Evolutionary conservation across 1,140 invertebrate genomes (phyloP).

Genomic region (Hycleus phaleratus): DNA sequence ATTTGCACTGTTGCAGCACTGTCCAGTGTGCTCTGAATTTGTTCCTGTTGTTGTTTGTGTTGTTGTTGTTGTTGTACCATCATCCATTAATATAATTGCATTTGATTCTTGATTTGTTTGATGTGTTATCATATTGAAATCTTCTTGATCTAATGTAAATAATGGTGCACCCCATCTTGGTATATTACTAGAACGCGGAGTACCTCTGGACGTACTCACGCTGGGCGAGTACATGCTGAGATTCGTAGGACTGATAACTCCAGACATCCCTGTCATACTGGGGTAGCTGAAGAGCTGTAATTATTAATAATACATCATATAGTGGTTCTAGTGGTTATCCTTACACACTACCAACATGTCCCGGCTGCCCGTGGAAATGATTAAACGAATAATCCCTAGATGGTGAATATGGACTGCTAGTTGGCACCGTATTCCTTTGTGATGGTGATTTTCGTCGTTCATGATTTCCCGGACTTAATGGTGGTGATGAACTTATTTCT

Average conservation of each 20-base stretch:
- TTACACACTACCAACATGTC: conserved; percentile 61
- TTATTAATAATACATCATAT: conserved; percentile 13
- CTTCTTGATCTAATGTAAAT: conserved; percentile 86
- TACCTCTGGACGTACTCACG: conserved; percentile 62
- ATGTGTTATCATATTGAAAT: conserved; percentile 82
- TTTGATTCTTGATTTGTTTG: conserved; percentile 55
- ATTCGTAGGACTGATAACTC: conserved; percentile 85
- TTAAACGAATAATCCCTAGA: conserved; percentile 75
- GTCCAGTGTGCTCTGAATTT: conserved; percentile 28
- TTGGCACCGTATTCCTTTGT: conserved; percentile 34
- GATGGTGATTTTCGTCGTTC: conserved; percentile 37
- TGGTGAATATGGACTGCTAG: conserved; percentile 42
- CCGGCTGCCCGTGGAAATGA: conserved; percentile 81
- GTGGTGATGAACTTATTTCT: conserved; percentile 38
- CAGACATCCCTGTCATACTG: conserved; percentile 67
- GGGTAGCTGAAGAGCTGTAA: conserved; percentile 85
- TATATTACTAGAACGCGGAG: conserved; percentile 53
- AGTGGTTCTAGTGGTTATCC: conserved; percentile 11
- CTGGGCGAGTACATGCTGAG: conserved; percentile 80
- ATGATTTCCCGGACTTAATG: conserved; percentile 37
- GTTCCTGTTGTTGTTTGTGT: conserved; percentile 5
- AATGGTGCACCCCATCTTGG: conserved; percentile 83
- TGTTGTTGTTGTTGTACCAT: conserved; percentile 45
- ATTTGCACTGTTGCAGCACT: conserved; percentile 37
- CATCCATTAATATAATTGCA: conserved; percentile 63